Base-by-base conservation (phyloP, 2,888 invertebrate species). In the Prenolepis imparis region DNA sequence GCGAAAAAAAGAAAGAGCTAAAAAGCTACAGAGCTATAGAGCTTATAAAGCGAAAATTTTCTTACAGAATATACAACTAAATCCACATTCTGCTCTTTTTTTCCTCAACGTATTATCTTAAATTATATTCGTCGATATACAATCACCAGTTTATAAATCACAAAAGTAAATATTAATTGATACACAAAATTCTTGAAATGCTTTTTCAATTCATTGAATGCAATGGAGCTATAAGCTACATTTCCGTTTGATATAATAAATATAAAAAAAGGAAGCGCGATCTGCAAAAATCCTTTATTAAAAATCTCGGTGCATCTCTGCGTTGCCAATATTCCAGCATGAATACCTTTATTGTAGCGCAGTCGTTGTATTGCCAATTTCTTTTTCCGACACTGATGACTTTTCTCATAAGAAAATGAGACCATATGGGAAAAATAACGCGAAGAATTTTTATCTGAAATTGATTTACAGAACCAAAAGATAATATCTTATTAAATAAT, bases 171-270 rank as follows among this genome's bases (percentile, higher is more conserved):
- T 84, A 88, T 82, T 82, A 86, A 86, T 86, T 81, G 82, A 82
- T 73, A 67, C 48, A 32, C 48, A 32, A 24, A 55, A 52, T 72
- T 82, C 72, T 64, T 41, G 15, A 84, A 88, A 88, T 87, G 74
- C 73, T 86, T 89, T 67, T 86, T 80, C 82, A 77, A 84, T 89
- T 90, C n/a, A 90, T 88, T 36, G 55, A 67, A 36, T 83, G 82
- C 87, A 85, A 70, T 39, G 39, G 39, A 64, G 48, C 83, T 78
- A 83, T 74, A 74, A 64, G 48, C 63, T 78, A 39, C 44, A 28
- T 66, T 52, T 48, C 59, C 52, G 66, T 83, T 52, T 52, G 8
- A n/a, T n/a, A 52, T 64, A 28, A 64, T 32, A 63, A 70, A 78
- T 57, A 57, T 21, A 28, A 39, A 57, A 77, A 52, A 68, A 70